Evolutionary conservation across 1,140 invertebrate species (phyloP), one percentile per base, ranked within the genome.

Genomic region (Drosophila aff.): DNA sequence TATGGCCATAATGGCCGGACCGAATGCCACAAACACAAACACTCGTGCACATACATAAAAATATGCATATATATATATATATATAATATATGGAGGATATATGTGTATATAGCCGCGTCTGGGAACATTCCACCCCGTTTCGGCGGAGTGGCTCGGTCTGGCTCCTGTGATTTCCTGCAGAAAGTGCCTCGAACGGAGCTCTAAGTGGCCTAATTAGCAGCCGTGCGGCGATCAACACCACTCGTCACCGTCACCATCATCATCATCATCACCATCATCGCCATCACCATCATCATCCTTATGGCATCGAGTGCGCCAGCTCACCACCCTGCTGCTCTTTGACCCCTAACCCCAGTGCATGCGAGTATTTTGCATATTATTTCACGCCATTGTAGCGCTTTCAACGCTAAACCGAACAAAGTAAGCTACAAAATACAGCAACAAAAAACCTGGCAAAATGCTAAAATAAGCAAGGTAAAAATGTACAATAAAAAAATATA

Each of bases 191-290:
- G 46, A 61, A 76, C 77, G 65, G 49, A 66, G 62, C 84, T 89
- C 84, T 89, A 89, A 89, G 84, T 89, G 84, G 84, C 84, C 84
- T 89, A 89, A 89, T 89, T 89, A 89, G 84, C 84, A 83, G 74
- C 84, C 84, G 84, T 89, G 84, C 84, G 75, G 81, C 84, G 84
- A 89, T 89, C 84, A 89, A 89, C 84, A 89, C 84, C 84, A 87
- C 84, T 87, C 79, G 80, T 81, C 82, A 74, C 73, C 74, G 72
- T 60, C 68, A 53, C 21, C 60, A 52, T 2, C 31, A 36, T 9
- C 18, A 53, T 3, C 62, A 38, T 3, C 52, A 53, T 5, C 52
- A 21, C 10, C 31, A n/a, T 62, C 58, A 38, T 6, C 52, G 36
- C 5, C 52, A 21, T 10, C 31, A n/a, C 59, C 52, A 55, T 53